Conservation (phyloP, 2,797 vertebrate genomes). For the Ceryle rudis region DNA sequence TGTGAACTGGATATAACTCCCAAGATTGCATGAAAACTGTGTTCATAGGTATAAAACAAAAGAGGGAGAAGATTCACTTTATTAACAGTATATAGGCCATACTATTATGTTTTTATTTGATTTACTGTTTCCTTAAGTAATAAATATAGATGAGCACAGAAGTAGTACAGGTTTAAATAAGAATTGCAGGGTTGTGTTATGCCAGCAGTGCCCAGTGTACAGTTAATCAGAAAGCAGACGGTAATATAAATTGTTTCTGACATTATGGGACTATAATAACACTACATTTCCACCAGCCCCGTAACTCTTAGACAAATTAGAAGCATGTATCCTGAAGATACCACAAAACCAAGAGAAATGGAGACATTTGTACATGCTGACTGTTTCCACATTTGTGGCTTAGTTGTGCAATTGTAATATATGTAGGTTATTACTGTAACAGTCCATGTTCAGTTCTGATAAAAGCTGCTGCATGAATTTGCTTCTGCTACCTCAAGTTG, state of each 20-base stretch:
- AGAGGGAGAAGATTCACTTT: neutral
- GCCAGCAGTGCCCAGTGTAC: constrained; percentile 25
- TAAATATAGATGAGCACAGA: constrained; percentile 44
- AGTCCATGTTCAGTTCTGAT: neutral
- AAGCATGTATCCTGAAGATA: constrained; percentile 21
- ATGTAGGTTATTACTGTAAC: neutral
- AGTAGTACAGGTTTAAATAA: constrained; percentile 52
- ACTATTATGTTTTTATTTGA: constrained; percentile 4
- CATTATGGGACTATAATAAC: constrained; percentile 34
- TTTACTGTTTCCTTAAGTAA: constrained; percentile 51
- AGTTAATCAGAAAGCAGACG: constrained; percentile 52
- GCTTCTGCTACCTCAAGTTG: neutral
- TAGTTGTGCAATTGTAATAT: neutral
- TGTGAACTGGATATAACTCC: neutral
- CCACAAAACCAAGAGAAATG: constrained; percentile 17
- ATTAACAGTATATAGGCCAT: neutral
- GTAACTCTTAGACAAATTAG: neutral
- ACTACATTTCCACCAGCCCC: neutral
- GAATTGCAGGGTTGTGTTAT: constrained; percentile 24
- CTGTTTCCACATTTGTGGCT: neutral
- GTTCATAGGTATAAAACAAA: neutral
- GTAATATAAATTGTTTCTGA: constrained; percentile 59
- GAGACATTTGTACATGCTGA: neutral
- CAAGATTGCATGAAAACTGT: neutral
- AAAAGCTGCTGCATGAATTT: constrained; percentile 12